Percentiles rank a stretch among this genome's conserved stretches.
Conservation (phyloP, 2,113 vertebrate species). For the Callionymus lyra region DNA sequence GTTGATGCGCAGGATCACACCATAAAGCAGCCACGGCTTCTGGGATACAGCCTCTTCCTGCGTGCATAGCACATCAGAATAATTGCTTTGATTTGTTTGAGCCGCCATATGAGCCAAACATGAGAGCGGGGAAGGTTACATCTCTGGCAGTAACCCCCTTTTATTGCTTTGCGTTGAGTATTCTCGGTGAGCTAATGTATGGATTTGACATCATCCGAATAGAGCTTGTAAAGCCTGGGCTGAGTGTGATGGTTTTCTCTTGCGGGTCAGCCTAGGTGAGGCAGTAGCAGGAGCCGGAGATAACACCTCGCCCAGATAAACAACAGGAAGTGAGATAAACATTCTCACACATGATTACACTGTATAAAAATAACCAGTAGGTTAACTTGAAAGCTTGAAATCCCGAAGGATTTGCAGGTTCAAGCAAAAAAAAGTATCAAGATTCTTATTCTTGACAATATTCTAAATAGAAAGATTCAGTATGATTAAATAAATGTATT, state of each 20-base stretch:
- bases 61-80: constrained; percentile 11
- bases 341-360: constrained; percentile 6
- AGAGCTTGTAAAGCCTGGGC: constrained; percentile 13
- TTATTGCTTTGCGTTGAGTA: constrained; percentile 20
- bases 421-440: no score
- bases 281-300: constrained; percentile 29
- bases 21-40: constrained; percentile 42
- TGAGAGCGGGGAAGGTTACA: constrained; percentile 23
- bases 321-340: constrained; percentile 56
- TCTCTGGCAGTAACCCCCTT: constrained; percentile 16
- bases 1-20: constrained; percentile 48
- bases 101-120: constrained; percentile 16
- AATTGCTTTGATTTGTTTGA: constrained; percentile 35
- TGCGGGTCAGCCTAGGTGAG: constrained; percentile 50
- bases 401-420: no score
- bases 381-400: no score
- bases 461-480: no score
- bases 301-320: constrained; percentile 46
- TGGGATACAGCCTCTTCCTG: constrained; percentile 18
- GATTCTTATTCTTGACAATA: no score
- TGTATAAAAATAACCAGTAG: no score
- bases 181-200: constrained; percentile 14
- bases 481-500: no score
- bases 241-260: constrained; percentile 43
- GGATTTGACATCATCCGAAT: constrained; percentile 19